Evolutionary conservation across 2,113 vertebrate genomes (phyloP).

Genomic region (Halcyon malimbica): DNA sequence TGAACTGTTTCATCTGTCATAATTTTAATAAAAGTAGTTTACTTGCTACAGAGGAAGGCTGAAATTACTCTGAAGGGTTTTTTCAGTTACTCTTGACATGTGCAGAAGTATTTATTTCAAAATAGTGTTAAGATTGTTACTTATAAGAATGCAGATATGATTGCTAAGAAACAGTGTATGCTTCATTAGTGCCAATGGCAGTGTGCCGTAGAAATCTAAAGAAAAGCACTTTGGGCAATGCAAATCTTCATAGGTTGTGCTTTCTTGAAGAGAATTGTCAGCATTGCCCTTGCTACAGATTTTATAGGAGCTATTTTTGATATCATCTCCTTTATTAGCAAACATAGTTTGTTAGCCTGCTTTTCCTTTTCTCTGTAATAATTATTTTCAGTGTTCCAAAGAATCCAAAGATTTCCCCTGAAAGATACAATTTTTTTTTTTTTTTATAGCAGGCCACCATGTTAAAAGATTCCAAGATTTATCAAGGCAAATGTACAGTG

Average conservation of each 20-base stretch:
- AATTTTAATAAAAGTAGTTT: neutral
- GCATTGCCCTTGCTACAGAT: neutral
- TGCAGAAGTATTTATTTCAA: neutral
- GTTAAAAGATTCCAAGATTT: neutral
- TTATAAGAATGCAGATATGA: neutral
- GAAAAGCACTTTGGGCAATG: neutral
- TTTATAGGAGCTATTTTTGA: slow-evolving; percentile 14
- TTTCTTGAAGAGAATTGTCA: neutral
- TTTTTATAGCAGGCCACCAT: neutral
- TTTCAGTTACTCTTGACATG: neutral
- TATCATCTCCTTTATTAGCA: neutral
- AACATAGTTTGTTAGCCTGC: neutral
- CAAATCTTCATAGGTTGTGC: neutral
- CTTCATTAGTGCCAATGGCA: neutral
- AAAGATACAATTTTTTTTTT: neutral
- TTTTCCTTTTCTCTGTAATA: neutral
- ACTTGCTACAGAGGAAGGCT: neutral
- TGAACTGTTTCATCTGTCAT: neutral
- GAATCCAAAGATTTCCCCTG: neutral
- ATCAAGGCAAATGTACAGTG: neutral
- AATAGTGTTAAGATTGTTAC: neutral
- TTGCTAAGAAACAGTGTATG: neutral
- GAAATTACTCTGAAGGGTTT: neutral
- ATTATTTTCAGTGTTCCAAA: neutral
- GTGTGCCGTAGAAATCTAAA: neutral